phyloP scores from a whole-genome alignment of 2,113 vertebrate species.

The Arvicanthis niloticus region DNA sequence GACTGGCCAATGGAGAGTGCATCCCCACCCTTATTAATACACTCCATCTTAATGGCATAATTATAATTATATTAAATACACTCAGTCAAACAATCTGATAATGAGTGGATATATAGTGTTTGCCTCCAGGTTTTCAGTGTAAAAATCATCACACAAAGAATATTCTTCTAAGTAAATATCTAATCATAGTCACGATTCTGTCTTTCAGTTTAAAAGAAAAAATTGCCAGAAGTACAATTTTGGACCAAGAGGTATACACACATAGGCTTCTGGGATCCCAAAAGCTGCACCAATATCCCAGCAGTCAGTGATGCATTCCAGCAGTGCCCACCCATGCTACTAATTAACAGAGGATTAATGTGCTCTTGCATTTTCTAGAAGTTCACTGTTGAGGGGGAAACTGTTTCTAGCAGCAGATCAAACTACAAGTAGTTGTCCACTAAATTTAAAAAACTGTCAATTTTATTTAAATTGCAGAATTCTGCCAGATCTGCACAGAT shows the following conservation, averaged over 20 bases:
- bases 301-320: neutral
- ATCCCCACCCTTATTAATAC: neutral
- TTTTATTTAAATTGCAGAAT: constrained; percentile 44
- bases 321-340: neutral
- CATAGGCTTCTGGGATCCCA: neutral
- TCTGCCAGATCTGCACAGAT: constrained; percentile 10
- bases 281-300: neutral
- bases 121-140: neutral
- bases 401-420: constrained; percentile 14
- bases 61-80: constrained; percentile 24
- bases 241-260: neutral
- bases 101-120: neutral
- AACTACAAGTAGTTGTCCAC: constrained; percentile 29
- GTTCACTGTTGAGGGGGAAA: neutral
- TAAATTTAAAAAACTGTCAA: constrained; percentile 45
- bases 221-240: neutral
- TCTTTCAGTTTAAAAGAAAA: neutral
- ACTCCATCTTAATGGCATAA: constrained; percentile 5
- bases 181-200: neutral
- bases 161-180: neutral
- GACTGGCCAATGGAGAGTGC: neutral
- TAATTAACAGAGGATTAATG: neutral
- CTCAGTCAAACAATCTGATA: neutral
- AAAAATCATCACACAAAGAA: neutral
- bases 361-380: neutral